Evolutionary conservation across 2,113 vertebrate species (phyloP).

Genomic region (Vanacampus margaritifer): DNA sequence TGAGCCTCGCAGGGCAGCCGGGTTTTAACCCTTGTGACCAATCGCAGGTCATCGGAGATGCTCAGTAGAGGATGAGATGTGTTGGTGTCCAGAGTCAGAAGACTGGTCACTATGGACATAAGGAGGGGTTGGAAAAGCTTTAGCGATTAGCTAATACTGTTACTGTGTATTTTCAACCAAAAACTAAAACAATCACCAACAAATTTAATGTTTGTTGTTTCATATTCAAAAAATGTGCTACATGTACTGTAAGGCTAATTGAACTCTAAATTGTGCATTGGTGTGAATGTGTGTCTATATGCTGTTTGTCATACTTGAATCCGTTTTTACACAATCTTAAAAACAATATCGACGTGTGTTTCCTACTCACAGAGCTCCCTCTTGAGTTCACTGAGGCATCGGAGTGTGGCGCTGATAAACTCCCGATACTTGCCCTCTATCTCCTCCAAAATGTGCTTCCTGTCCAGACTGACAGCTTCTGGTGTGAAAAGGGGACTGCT

Average conservation of each 20-base stretch:
- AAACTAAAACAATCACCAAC: background rate
- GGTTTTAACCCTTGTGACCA: slow-evolving; percentile 48
- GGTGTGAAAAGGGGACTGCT: slow-evolving; percentile 58
- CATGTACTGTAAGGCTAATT: background rate
- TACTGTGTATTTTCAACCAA: no score
- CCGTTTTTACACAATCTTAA: background rate
- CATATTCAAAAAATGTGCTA: background rate
- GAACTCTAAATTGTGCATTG: background rate
- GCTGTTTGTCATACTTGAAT: no score
- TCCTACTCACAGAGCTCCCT: slow-evolving; percentile 64
- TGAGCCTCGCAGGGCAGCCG: slow-evolving; percentile 52
- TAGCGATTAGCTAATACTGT: background rate
- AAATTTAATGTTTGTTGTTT: background rate
- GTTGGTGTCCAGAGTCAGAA: slow-evolving; percentile 65
- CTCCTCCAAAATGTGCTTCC: slow-evolving; percentile 62
- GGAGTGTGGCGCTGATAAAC: slow-evolving; percentile 65
- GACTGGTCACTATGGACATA: slow-evolving; percentile 55
- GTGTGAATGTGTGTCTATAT: background rate
- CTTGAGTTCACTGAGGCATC: slow-evolving; percentile 67
- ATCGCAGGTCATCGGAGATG: slow-evolving; percentile 65
- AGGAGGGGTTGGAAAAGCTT: background rate
- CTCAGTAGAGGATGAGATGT: slow-evolving; percentile 67
- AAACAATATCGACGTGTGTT: background rate
- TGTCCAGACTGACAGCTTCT: slow-evolving; percentile 52
- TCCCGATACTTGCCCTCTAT: slow-evolving; percentile 65